These are phyloP conservation scores for Galeopterus variegatus DNA, from an alignment of 2,113 vertebrate species.

Conservation along the genomic window DNA sequence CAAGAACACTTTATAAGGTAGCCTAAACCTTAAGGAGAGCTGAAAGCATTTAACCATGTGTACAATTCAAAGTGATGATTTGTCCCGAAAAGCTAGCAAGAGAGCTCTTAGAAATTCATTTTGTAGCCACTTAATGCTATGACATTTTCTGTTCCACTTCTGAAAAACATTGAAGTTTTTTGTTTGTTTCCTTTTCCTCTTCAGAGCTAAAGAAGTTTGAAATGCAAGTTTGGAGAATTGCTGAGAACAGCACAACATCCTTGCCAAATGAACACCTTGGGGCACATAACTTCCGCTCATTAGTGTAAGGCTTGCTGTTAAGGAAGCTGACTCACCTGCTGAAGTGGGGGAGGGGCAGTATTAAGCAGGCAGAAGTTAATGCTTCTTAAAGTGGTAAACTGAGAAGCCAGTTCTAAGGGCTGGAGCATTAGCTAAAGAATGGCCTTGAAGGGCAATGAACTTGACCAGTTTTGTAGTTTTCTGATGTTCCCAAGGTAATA, in stretches of 20 bases:
- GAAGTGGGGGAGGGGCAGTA: background rate
- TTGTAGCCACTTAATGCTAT: background rate
- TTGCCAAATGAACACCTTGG: constrained; percentile 74
- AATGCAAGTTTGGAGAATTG: constrained; percentile 74
- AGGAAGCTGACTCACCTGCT: constrained; percentile 56
- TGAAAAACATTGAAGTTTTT: constrained; percentile 11
- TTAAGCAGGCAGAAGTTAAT: constrained; percentile 23
- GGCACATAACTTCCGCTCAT: constrained; percentile 67
- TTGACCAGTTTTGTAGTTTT: background rate
- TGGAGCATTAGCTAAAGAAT: background rate
- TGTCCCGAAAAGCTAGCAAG: constrained; percentile 1
- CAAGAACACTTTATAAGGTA: background rate
- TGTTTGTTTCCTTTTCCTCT: constrained; percentile 39
- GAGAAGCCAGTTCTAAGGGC: background rate
- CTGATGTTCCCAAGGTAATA: background rate
- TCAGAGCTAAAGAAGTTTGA: constrained; percentile 70
- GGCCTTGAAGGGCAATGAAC: background rate
- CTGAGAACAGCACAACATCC: constrained; percentile 70
- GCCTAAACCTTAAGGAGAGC: background rate
- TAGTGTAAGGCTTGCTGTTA: constrained; percentile 66
- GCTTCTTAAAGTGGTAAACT: background rate
- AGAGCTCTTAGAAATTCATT: constrained; percentile 53
- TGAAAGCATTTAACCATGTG: background rate
- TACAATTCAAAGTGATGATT: constrained; percentile 9
- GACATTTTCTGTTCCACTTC: constrained; percentile 48